Percentiles rank a stretch among this genome's conserved stretches.
Evolutionary conservation across 1,140 invertebrate genomes (phyloP).

Genomic region (Idris sp.): DNA sequence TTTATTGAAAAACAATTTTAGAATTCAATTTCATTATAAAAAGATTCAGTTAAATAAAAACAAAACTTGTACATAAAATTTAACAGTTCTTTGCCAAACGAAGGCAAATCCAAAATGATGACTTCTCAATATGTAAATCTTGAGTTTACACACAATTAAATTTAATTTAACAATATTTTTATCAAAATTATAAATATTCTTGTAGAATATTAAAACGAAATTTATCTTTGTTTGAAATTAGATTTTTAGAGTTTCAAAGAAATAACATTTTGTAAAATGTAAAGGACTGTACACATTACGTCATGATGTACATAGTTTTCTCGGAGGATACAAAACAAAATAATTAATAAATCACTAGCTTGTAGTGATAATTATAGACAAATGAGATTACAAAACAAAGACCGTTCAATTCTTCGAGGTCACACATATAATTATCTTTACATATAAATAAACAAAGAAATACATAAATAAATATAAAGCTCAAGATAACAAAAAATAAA

Average conservation of each 20-base stretch:
- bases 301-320: constrained; percentile 51
- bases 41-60: no score
- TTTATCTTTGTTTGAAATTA: no score
- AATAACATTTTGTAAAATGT: constrained; percentile 47
- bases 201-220: constrained; percentile 6
- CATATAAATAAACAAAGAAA: constrained; percentile 8
- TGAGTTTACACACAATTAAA: not conserved
- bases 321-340: constrained; percentile 14
- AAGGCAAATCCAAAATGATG: constrained; percentile 3
- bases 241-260: constrained; percentile 15
- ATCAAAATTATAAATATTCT: constrained; percentile 7
- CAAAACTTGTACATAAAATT: no score
- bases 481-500: constrained; percentile 42
- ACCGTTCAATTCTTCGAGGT: constrained; percentile 16
- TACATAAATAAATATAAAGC: constrained; percentile 34
- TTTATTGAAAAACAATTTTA: no score
- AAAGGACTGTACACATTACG: constrained; percentile 39
- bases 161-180: constrained; percentile 1
- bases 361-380: constrained; percentile 28
- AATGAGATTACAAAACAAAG: constrained; percentile 12
- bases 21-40: no score
- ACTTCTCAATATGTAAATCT: constrained; percentile 9
- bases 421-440: constrained; percentile 27
- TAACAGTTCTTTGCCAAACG: no score
- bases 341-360: constrained; percentile 44